Evolutionary conservation across 2,888 invertebrate genomes (phyloP), one percentile per base, ranked within the genome.

Genomic region (Parnassius orleans): DNA sequence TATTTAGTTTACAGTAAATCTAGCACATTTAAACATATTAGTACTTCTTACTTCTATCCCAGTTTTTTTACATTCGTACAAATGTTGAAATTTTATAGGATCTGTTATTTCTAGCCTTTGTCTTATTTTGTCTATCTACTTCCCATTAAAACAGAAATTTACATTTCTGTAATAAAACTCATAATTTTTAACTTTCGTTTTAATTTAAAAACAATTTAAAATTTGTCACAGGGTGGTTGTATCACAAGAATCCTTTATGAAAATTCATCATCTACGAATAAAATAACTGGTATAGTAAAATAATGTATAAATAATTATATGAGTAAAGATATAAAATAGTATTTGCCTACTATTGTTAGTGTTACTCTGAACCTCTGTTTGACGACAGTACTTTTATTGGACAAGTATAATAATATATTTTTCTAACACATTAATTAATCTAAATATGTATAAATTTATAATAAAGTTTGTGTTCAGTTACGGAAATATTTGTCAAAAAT

Each of bases 381-480:
- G 43, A 43, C 10, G 11, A 11, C 43, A 9, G 11, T 11, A 43
- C 43, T 43, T 43, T 43, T 3, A 11, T 43, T 43, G 43, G 43
- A 43, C 11, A 3, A 43, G 48, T 48, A 48, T 48, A n/a, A 5
- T 47, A 2, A 2, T 15, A 60, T 55, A 60, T 60, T 60, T 55
- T 60, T 60, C 55, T 55, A 60, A 60, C 60, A 55, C 60, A 55
- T 55, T 15, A 51, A 12, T 51, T 41, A 9, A 41, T 15, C 11
- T 57, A 14, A 48, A 12, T 15, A n/a, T 15, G 1, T 33, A 41
- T n/a, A 53, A 15, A 33, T 15, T 33, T 15, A 48, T 14, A 9
- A 47, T 41, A 53, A 15, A 59, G 14, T 59, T 53, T 47, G 58
- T 58, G 52, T n/a, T n/a, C n/a, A 43, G 47, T 57, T 33, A 66